Conservation (phyloP, 2,113 vertebrate species). For the Sylvietta virens region DNA sequence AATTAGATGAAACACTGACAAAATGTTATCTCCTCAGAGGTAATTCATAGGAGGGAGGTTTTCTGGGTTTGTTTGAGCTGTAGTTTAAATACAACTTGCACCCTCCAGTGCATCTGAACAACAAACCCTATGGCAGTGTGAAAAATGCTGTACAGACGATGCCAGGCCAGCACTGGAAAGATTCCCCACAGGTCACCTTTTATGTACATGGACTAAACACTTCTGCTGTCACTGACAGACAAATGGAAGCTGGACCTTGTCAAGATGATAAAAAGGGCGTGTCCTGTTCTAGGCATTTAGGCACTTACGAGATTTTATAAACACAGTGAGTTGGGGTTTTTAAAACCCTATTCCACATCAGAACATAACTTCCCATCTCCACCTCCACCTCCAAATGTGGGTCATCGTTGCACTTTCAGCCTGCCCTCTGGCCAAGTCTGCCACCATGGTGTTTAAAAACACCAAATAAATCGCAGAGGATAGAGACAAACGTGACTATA, state of each 20-base stretch:
- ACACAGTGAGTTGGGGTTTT: fast-evolving
- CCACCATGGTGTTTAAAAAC: neutral
- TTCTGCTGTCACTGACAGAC: neutral
- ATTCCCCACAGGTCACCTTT: neutral
- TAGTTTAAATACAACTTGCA: neutral
- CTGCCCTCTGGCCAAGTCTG: neutral
- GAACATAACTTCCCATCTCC: neutral
- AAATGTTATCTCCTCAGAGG: neutral
- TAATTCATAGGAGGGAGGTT: neutral
- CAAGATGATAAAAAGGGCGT: neutral
- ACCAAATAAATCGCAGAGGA: neutral
- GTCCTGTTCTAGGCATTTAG: neutral
- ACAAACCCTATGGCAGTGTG: neutral
- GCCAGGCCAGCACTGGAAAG: neutral
- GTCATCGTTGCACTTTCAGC: neutral
- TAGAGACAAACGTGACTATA: neutral
- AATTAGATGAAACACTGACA: neutral
- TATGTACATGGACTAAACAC: neutral
- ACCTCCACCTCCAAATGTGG: neutral
- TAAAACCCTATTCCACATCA: neutral
- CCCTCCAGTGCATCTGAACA: neutral
- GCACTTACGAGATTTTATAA: neutral
- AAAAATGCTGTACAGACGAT: neutral
- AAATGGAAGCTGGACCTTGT: neutral
- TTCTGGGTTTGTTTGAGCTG: neutral